These are phyloP conservation scores for Muscicapa adusta DNA, from an alignment of 2,113 vertebrate genomes.

Conservation along the genomic window DNA sequence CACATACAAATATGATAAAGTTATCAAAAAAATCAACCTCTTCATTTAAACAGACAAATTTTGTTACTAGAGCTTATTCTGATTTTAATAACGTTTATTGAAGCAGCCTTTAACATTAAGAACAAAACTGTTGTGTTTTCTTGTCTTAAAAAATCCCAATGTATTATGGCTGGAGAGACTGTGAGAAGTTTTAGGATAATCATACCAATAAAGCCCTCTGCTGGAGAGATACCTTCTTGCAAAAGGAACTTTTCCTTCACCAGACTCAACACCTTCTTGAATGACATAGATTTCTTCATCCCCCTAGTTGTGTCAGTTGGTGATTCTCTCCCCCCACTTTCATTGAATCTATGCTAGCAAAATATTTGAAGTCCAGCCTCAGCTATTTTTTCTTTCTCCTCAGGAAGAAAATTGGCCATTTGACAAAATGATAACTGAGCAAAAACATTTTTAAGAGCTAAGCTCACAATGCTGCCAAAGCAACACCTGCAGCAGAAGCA, in stretches of 20 bases:
- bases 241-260: not conserved
- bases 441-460: not conserved
- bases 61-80: not conserved
- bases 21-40: not conserved
- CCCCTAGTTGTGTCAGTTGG: not conserved
- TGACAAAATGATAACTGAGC: not conserved
- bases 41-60: not conserved
- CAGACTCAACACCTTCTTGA: not conserved
- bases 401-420: not conserved
- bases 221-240: not conserved
- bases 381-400: not conserved
- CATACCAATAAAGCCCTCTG: not conserved
- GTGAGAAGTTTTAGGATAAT: not conserved
- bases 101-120: not conserved
- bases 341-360: not conserved
- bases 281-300: not conserved
- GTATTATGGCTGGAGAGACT: not conserved
- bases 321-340: fast-evolving
- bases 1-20: not conserved
- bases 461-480: not conserved
- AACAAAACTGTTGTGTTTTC: not conserved
- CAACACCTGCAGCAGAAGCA: slow-evolving; percentile 1
- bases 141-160: not conserved
- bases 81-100: not conserved
- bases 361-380: not conserved